Evolutionary conservation across 2,797 vertebrate species (phyloP).

Genomic region (Myotis planiceps): DNA sequence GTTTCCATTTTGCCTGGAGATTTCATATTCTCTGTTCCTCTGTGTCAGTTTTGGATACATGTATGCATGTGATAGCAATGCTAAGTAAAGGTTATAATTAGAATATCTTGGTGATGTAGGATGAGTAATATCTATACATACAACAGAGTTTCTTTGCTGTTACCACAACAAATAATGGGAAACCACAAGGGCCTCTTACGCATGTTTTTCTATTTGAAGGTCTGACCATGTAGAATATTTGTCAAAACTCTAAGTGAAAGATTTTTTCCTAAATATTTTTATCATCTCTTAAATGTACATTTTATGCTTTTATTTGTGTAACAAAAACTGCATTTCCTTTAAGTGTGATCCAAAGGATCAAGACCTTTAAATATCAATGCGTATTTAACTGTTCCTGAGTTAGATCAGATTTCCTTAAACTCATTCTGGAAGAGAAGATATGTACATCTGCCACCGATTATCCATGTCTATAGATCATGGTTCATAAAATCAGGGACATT

Average conservation of each 20-base stretch:
- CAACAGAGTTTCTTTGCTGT: slow-evolving; percentile 36
- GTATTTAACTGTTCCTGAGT: slow-evolving; percentile 41
- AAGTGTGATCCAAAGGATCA: slow-evolving; percentile 14
- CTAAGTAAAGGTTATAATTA: slow-evolving; percentile 71
- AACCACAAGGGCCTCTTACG: neutral
- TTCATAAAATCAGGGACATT: slow-evolving; percentile 19
- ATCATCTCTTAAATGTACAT: slow-evolving; percentile 15
- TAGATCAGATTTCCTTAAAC: slow-evolving; percentile 31
- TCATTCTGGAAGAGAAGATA: slow-evolving; percentile 9
- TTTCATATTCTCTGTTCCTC: slow-evolving; percentile 53
- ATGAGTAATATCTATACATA: neutral
- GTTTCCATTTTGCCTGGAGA: slow-evolving; percentile 52
- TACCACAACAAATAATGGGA: slow-evolving; percentile 62
- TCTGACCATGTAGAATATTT: neutral
- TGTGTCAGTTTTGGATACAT: slow-evolving; percentile 51
- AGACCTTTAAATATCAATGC: slow-evolving; percentile 30
- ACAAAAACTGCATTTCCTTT: slow-evolving; percentile 32
- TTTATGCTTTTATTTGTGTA: slow-evolving; percentile 24
- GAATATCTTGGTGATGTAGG: slow-evolving; percentile 36
- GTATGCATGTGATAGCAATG: neutral
- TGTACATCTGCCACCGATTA: slow-evolving; percentile 10
- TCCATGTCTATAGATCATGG: neutral
- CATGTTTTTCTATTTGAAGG: slow-evolving; percentile 37
- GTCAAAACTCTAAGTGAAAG: slow-evolving; percentile 44
- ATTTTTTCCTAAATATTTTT: slow-evolving; percentile 27